Base-by-base conservation (phyloP, 2,797 vertebrate species). In the Melanogrammus aeglefinus region DNA sequence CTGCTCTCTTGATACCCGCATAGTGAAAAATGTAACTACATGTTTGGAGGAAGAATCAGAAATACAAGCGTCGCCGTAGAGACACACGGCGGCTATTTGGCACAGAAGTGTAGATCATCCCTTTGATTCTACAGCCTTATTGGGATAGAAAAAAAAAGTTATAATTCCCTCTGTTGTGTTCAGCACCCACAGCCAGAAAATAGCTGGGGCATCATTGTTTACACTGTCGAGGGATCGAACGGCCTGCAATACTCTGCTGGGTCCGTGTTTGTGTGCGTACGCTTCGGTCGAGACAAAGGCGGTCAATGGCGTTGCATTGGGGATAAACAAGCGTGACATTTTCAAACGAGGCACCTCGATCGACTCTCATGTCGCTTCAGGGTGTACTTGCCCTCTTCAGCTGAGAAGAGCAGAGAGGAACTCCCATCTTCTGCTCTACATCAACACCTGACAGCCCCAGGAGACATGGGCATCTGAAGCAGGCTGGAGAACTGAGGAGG, bases 161-260 rank as follows among this genome's bases (percentile, higher is more conserved):
- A 74, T 74, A 72, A 51, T 76, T 81, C 57, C 78, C 1, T 84
- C 81, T 73, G 81, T 80, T 24, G 75, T 3, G 51, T 16, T 69
- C 2, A 83, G 79, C 80, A 74, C 74, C 57, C 39, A 79, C 51
- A 83, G 63, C 36, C 83, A 83, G 72, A 84, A 79, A 83, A 82
- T 87, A 83, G 83, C 86, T 86, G 82, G 88, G 83, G 81, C 84
- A 84, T 87, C 85, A 80, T 88, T 88, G 85, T 83, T 89, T 88
- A 86, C 84, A 84, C 75, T 82, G 81, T 81, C 76, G 76, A 85
- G 82, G 78, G 85, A 87, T 88, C 78, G 82, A 76, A 81, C 38
- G 76, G 79, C 75, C 84, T 78, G 83, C 69, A 78, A 80, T 82
- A 81, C 86, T 77, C 74, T 38, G 77, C 57, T 9, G n/a, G 8